A percentile compares a stretch with the other conserved stretches of the same genome.
Conservation (phyloP, 2,888 invertebrate genomes). For the Rhagonycha fulva region DNA sequence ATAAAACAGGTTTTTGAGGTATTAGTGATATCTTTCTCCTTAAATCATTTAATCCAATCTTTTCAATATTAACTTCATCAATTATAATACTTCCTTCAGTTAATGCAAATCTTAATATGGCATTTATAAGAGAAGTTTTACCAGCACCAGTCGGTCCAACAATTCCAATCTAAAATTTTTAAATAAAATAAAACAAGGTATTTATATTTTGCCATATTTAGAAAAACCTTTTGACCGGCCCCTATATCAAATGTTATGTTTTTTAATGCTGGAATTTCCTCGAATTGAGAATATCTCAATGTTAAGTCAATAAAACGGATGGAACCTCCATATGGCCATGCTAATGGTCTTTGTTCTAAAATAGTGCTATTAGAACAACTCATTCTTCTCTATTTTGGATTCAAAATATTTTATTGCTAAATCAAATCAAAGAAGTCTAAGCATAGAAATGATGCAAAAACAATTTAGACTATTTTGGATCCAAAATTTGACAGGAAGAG, state of each 20-base stretch:
- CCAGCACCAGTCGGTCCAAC: constrained; percentile 89
- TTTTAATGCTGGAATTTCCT: constrained; percentile 68
- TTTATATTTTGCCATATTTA: background rate
- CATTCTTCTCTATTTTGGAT: no score
- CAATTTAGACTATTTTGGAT: no score
- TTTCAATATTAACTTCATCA: constrained; percentile 72
- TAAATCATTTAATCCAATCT: constrained; percentile 76
- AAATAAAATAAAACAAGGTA: background rate
- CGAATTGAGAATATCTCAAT: constrained; percentile 65
- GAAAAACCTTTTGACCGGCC: constrained; percentile 66
- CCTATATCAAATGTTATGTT: constrained; percentile 65
- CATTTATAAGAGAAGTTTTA: constrained; percentile 79
- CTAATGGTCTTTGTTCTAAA: background rate
- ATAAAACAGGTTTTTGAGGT: constrained; percentile 52
- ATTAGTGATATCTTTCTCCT: constrained; percentile 82
- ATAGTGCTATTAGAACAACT: background rate
- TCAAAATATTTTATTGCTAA: no score
- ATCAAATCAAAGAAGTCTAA: no score
- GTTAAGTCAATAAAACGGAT: constrained; percentile 64
- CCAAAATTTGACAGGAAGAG: no score
- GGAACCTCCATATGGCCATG: constrained; percentile 64
- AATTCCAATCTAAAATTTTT: constrained; percentile 67
- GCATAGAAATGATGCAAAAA: no score
- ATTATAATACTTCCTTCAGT: constrained; percentile 78
- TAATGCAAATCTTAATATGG: constrained; percentile 80